A percentile compares a stretch with the other conserved stretches of the same genome.
Conservation (phyloP, 2,797 vertebrate species). For the Lagorchestes hirsutus region DNA sequence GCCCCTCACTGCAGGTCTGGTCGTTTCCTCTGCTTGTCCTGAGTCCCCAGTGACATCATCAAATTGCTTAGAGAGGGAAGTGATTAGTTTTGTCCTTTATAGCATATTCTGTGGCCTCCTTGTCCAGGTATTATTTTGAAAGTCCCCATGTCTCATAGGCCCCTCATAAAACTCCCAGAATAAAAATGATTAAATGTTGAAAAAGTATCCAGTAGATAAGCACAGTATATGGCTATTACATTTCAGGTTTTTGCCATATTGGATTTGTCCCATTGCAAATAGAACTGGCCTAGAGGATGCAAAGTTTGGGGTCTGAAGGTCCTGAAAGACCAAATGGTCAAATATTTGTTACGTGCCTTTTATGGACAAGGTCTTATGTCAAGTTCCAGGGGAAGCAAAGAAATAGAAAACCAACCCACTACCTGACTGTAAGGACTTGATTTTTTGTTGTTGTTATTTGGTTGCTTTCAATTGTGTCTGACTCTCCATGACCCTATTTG, state of each 20-base stretch:
- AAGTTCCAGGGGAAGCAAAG: background rate
- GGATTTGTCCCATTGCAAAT: background rate
- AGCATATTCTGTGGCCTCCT: background rate
- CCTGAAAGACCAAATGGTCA: background rate
- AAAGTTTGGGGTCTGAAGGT: background rate
- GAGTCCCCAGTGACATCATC: background rate
- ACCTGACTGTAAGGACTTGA: background rate
- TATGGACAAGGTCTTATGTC: background rate
- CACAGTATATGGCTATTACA: background rate
- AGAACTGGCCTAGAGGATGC: background rate
- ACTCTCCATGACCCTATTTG: background rate
- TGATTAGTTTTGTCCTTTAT: background rate
- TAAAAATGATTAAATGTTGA: background rate
- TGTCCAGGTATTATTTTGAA: background rate
- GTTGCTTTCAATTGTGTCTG: background rate
- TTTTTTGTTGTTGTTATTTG: background rate
- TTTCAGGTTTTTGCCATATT: background rate
- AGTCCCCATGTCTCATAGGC: background rate
- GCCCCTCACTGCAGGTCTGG: background rate
- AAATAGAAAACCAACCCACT: background rate
- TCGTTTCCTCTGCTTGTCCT: background rate
- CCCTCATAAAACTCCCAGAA: background rate
- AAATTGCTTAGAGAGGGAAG: background rate
- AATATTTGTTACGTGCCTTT: background rate
- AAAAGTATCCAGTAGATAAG: background rate